These are phyloP conservation scores for Accipiter virgatus DNA, from an alignment of 2,113 vertebrate species.

Conservation along the genomic window DNA sequence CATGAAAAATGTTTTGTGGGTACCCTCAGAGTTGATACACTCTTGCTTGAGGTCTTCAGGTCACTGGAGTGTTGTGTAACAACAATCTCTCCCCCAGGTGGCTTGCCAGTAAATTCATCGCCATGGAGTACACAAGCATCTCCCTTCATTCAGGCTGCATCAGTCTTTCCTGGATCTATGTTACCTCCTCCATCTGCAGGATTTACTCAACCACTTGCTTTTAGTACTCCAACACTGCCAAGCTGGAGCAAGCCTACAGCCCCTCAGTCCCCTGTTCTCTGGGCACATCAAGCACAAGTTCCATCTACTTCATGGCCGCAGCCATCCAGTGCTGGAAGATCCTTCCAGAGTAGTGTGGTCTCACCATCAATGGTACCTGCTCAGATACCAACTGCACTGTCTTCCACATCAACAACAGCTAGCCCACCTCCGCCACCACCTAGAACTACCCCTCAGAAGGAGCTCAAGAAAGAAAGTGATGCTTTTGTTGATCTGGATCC, in stretches of 20 bases:
- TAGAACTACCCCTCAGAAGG: slow-evolving; percentile 74
- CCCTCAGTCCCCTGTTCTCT: slow-evolving; percentile 70
- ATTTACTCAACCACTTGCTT: slow-evolving; percentile 72
- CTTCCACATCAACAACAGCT: slow-evolving; percentile 6
- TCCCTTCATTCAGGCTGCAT: slow-evolving; percentile 68
- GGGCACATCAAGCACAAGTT: slow-evolving; percentile 69
- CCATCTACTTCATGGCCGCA: slow-evolving; percentile 74
- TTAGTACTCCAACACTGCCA: slow-evolving; percentile 59
- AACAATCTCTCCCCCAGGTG: slow-evolving; percentile 67
- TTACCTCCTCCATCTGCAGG: slow-evolving; percentile 55
- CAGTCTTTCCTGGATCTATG: slow-evolving; percentile 59
- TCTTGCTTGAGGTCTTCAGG: neutral
- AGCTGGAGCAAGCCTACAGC: slow-evolving; percentile 79
- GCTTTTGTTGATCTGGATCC: slow-evolving; percentile 92
- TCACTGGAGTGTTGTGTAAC: neutral
- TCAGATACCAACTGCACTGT: slow-evolving; percentile 15
- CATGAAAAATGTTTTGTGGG: neutral
- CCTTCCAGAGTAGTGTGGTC: slow-evolving; percentile 81
- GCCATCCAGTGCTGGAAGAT: slow-evolving; percentile 70
- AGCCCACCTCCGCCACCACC: slow-evolving; percentile 83
- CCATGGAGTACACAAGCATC: slow-evolving; percentile 75
- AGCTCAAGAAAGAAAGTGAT: slow-evolving; percentile 79
- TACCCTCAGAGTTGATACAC: neutral
- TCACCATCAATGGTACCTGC: slow-evolving; percentile 10
- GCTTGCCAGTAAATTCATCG: slow-evolving; percentile 68